A percentile compares a stretch with the other conserved stretches of the same genome.
Conservation (phyloP, 2,113 vertebrate species). For the Cinclus mexicanus region DNA sequence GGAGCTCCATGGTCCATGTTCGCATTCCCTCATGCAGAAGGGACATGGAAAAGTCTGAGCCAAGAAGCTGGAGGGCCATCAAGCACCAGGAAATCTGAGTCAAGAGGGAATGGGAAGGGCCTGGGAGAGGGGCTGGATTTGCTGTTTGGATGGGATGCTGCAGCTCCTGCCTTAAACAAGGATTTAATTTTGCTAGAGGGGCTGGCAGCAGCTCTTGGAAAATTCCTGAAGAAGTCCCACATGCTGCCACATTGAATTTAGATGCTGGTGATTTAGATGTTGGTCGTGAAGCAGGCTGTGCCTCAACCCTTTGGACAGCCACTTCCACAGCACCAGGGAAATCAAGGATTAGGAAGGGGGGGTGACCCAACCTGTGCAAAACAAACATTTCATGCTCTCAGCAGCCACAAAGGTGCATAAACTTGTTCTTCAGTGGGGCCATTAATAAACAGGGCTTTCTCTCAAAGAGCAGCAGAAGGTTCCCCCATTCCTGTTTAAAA, state of each 20-base stretch:
- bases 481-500: not conserved
- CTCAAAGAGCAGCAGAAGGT: not conserved
- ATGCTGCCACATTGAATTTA: not conserved
- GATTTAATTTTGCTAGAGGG: not conserved
- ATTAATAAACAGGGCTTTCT: not conserved
- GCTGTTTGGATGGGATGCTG: not conserved
- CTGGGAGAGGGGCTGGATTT: not conserved
- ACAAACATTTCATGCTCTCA: not conserved
- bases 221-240: not conserved
- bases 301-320: not conserved
- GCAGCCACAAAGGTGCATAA: not conserved
- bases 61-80: not conserved
- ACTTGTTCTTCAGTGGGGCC: not conserved
- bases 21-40: rapidly evolving
- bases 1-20: not conserved
- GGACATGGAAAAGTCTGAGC: rapidly evolving
- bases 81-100: not conserved
- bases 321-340: not conserved
- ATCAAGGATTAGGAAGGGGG: not conserved
- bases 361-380: not conserved
- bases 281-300: not conserved
- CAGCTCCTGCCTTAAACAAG: not conserved
- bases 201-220: not conserved
- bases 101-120: not conserved
- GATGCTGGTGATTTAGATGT: not conserved